phyloP scores from a whole-genome alignment of 2,888 invertebrate species.

The Lapara coniferarum region DNA sequence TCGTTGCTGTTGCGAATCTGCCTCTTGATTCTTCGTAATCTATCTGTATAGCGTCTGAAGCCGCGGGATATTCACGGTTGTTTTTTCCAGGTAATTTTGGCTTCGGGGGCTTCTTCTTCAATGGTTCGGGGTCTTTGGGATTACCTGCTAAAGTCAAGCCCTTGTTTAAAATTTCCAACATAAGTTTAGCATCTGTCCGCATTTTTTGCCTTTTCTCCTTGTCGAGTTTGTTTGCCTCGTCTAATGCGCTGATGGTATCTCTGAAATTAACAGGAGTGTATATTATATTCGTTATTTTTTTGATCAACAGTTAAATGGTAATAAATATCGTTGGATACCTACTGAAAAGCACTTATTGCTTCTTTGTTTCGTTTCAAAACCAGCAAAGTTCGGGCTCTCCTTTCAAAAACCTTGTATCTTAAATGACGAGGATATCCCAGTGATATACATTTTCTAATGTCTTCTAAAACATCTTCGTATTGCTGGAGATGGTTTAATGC shows the following conservation, averaged over 20 bases:
- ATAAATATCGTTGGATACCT: constrained; percentile 41
- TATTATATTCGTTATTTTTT: background rate
- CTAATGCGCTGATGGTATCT: constrained; percentile 86
- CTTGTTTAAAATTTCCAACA: constrained; percentile 87
- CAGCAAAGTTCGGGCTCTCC: constrained; percentile 88
- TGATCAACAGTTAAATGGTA: background rate
- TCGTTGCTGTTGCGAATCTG: constrained; percentile 88
- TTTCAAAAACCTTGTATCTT: constrained; percentile 89
- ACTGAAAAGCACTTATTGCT: constrained; percentile 86
- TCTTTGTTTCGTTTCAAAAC: constrained; percentile 86
- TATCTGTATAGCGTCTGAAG: constrained; percentile 86
- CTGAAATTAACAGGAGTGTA: constrained; percentile 56
- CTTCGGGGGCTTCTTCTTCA: constrained; percentile 64
- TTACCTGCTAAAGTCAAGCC: constrained; percentile 80
- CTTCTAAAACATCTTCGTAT: constrained; percentile 86
- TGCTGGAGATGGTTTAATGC: constrained; percentile 88
- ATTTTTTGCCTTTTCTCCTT: constrained; percentile 85
- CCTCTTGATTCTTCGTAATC: constrained; percentile 85
- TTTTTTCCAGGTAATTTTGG: constrained; percentile 74
- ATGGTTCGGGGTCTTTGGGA: constrained; percentile 66
- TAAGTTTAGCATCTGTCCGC: constrained; percentile 87
- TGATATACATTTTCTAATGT: constrained; percentile 87
- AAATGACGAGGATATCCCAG: constrained; percentile 88
- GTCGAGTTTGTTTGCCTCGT: constrained; percentile 85
- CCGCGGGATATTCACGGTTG: constrained; percentile 78